These are phyloP conservation scores for Zaprionus vittiger DNA, from an alignment of 1,140 invertebrate genomes.

Conservation along the genomic window DNA sequence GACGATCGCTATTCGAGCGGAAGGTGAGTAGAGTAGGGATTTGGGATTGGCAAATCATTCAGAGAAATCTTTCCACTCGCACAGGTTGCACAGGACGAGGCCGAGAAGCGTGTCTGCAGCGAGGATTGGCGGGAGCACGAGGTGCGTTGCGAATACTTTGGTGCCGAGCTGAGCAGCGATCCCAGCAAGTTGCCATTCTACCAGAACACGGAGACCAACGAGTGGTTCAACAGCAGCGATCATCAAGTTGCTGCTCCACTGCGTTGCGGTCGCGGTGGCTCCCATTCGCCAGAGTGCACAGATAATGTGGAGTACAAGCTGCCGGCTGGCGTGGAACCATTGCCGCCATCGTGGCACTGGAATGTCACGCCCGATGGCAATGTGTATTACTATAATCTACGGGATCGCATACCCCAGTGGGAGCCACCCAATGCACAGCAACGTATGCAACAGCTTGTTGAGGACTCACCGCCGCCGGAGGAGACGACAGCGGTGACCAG, in stretches of 20 bases:
- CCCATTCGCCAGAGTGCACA: constrained; percentile 35
- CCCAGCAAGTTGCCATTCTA: constrained; percentile 86
- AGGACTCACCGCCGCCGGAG: constrained; percentile 44
- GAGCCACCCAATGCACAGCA: constrained; percentile 88
- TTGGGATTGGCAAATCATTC: not conserved
- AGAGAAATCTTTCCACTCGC: not conserved
- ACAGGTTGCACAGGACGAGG: constrained; percentile 89
- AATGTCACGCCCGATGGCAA: constrained; percentile 91
- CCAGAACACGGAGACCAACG: constrained; percentile 87
- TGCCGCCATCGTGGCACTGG: constrained; percentile 95
- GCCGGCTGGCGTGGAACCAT: constrained; percentile 86
- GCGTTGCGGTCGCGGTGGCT: constrained; percentile 70
- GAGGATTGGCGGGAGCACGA: constrained; percentile 88
- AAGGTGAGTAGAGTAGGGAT: constrained; percentile 65
- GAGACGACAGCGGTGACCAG: constrained; percentile 40
- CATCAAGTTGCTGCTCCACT: constrained; percentile 81
- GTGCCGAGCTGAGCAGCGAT: constrained; percentile 86
- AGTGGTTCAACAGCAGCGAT: constrained; percentile 86
- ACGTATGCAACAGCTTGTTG: constrained; percentile 60
- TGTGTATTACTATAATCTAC: constrained; percentile 96
- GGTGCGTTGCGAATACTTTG: constrained; percentile 87
- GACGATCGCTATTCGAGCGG: constrained; percentile 91
- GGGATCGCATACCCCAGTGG: constrained; percentile 94
- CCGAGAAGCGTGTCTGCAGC: constrained; percentile 86
- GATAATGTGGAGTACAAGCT: constrained; percentile 65